phyloP scores from a whole-genome alignment of 1,140 invertebrate species.

The Panulirus ornatus region DNA sequence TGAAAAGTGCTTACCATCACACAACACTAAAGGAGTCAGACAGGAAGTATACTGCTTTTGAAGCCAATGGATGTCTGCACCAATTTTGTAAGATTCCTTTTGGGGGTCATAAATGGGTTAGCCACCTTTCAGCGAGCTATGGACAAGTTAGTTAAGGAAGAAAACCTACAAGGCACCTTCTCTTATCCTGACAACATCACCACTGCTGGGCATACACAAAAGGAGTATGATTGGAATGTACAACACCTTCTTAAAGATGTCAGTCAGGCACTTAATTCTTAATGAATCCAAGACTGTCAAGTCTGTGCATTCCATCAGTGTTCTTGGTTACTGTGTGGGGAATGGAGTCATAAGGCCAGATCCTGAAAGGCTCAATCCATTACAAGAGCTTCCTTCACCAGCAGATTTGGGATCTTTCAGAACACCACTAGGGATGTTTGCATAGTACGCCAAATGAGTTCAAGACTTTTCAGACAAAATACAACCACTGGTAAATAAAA shows the following conservation, averaged over 20 bases:
- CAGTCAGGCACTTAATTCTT: slow-evolving; percentile 8
- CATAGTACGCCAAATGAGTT: slow-evolving; percentile 56
- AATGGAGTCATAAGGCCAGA: slow-evolving; percentile 52
- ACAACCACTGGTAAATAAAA: slow-evolving; percentile 26
- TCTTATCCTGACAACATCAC: slow-evolving; percentile 40
- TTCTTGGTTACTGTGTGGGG: slow-evolving; percentile 50
- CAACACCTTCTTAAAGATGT: slow-evolving; percentile 33
- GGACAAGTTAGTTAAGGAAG: slow-evolving; percentile 41
- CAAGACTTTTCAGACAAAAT: slow-evolving; percentile 46
- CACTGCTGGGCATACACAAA: slow-evolving; percentile 42
- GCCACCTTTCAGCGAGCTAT: slow-evolving; percentile 39
- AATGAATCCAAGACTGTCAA: slow-evolving; percentile 34
- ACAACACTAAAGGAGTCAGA: slow-evolving; percentile 22
- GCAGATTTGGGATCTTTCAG: slow-evolving; percentile 27
- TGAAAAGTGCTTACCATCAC: slow-evolving; percentile 48
- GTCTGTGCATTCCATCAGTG: slow-evolving; percentile 5
- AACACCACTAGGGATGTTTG: slow-evolving; percentile 47
- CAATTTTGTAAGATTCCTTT: slow-evolving; percentile 29
- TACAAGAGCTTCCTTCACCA: slow-evolving; percentile 46
- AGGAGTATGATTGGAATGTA: slow-evolving; percentile 34
- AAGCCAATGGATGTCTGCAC: slow-evolving; percentile 17
- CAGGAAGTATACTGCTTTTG: slow-evolving; percentile 28
- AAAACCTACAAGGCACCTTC: slow-evolving; percentile 27
- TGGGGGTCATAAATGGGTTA: too few species aligned
- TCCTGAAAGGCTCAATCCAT: slow-evolving; percentile 38